Base-by-base conservation (phyloP, 2,113 vertebrate species). In the Aviceda subcristata region DNA sequence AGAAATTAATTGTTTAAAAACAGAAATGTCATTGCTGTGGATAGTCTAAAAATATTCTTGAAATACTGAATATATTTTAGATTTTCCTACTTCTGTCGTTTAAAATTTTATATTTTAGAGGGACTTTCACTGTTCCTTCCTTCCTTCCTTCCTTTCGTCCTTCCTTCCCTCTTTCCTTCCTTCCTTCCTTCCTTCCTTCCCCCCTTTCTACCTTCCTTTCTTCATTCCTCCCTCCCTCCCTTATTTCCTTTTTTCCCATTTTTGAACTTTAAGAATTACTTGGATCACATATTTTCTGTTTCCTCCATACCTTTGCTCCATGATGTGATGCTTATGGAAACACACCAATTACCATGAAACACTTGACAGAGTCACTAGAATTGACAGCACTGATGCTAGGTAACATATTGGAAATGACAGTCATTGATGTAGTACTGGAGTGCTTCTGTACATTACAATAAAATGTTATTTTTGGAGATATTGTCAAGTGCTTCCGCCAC, bases 361-460 rank as follows among this genome's bases (percentile, higher is more conserved):
- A 78, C 76, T 84, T 80, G 46, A 89, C 59, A 74, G 71, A 86
- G 75, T 71, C 55, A 46, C 83, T 84, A 14, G 76, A 86, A 46
- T 23, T 86, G 79, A 74, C 95, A 92, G 72, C 39, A 26, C 19
- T 86, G 79, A 63, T 84, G 46, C 23, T 88, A 48, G 63, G 60
- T 69, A 88, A 38, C 56, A 74, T 77, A 94, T 63, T 93, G 86
- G 63, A 92, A 97, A 92, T 55, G 72, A 67, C 78, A 95, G 83
- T 91, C 94, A 92, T 83, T 94, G 92, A 93, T 43, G 57, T 55
- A 67, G 72, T 63, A 63, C 64, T 92, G 55, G 74, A 90, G 75
- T 74, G n/a, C 50, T 93, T 88, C 85, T 86, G 75, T 88, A 80
- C 43, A 32, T 90, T 74, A 71, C 92, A 93, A 92, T 92, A 74